phyloP scores from a whole-genome alignment of 2,797 vertebrate genomes.

The Vespertilio murinus region DNA sequence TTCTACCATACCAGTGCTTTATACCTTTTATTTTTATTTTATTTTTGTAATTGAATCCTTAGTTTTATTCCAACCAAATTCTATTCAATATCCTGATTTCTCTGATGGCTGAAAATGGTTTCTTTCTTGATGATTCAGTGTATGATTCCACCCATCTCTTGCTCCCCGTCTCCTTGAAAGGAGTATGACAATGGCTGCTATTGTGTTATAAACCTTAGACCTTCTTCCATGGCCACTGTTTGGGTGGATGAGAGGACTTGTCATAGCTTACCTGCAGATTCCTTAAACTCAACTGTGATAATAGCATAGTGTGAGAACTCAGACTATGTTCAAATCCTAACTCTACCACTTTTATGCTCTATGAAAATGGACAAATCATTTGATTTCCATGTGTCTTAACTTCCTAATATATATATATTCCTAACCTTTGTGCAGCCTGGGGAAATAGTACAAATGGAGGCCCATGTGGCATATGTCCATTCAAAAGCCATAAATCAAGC shows the following conservation, averaged over 20 bases:
- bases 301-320: background rate
- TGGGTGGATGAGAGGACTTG: background rate
- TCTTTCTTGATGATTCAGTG: background rate
- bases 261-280: background rate
- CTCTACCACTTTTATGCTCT: background rate
- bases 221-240: background rate
- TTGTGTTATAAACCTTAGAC: background rate
- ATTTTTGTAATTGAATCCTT: background rate
- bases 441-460: background rate
- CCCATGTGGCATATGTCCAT: background rate
- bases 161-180: background rate
- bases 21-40: background rate
- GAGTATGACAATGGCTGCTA: background rate
- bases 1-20: background rate
- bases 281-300: background rate
- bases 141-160: background rate
- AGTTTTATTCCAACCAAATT: background rate
- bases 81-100: background rate
- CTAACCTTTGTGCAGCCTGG: background rate
- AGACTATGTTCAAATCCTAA: background rate
- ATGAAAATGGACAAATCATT: background rate
- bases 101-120: background rate
- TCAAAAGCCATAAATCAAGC: background rate
- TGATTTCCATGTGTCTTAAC: background rate
- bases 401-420: background rate